Evolutionary conservation across 2,888 invertebrate species (phyloP), one percentile per base, ranked within the genome.

Genomic region (Prosapia bicincta): DNA sequence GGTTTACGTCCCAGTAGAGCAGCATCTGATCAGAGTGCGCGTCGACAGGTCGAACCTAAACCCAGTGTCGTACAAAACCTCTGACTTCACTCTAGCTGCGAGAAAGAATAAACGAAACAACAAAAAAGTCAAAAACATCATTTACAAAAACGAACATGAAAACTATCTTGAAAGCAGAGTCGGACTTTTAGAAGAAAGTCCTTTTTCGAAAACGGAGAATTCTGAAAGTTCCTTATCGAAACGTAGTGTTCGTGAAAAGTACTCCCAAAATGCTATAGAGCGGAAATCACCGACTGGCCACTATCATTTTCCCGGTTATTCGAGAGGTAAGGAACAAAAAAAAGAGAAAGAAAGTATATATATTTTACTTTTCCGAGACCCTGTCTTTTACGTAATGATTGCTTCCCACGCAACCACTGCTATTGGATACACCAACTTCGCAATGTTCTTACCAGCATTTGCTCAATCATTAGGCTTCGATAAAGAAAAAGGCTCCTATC

Each of bases 371-470:
- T 83, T 95, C 0, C 91, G 88, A 83, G 94, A 95, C 83, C 94
- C 94, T 0, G 88, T 94, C 70, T 95, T 94, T 82, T 86, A 95
- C 74, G 91, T 95, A 0, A 94, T 95, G 77, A 83, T 95, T 24
- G 91, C 95, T 82, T 95, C 94, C 0, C 95, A 94, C 82, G 94
- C 93, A 67, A 94, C 95, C 0, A 93, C 92, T 78, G 95, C 95
- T 0, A 93, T 95, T 71, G 93, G 94, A 77, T 95, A 94, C 81
- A 95, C 95, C 0, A 95, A 95, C 82, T 94, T 95, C 80, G 91
- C 94, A 1, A 94, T 95, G 71, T 83, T 95, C 23, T 87, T 95
- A 24, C 95, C 95, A 3, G 89, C 91, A 0, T 95, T 94, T 82
- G 95, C 94, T 0, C 84, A 89, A 6, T 88, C 89, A 26, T 85